Percentiles rank a stretch among this genome's conserved stretches.
Conservation (phyloP, 2,888 invertebrate genomes). For the Peribatodes rhomboidaria region DNA sequence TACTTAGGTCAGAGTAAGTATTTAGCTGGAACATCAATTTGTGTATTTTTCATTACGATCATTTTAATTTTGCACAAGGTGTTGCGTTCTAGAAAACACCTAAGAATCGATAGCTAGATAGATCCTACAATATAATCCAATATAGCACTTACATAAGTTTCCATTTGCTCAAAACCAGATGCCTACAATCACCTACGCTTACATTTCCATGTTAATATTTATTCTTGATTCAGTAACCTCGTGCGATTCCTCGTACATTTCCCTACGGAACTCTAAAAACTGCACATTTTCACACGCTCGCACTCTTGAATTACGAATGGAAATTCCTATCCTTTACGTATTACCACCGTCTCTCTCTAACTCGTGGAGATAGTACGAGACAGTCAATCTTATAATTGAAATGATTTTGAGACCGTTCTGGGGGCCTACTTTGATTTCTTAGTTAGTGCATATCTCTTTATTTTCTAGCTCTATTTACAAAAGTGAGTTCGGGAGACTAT, state of each 20-base stretch:
- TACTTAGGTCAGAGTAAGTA: no score
- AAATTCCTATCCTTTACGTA: slow-evolving; percentile 60
- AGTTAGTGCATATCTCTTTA: no score
- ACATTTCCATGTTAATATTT: neutral
- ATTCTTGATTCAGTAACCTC: neutral
- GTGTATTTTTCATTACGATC: no score
- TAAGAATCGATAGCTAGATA: no score
- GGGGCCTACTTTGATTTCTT: neutral
- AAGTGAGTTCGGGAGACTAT: no score
- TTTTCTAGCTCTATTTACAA: neutral
- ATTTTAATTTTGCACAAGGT: no score
- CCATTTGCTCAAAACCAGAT: neutral
- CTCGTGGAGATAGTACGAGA: slow-evolving; percentile 54
- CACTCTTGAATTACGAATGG: slow-evolving; percentile 69
- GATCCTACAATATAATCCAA: no score
- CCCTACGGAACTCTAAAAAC: slow-evolving; percentile 58
- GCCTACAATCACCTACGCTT: neutral
- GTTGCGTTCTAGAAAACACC: no score
- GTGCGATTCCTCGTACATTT: neutral
- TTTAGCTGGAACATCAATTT: no score
- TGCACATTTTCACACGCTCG: slow-evolving; percentile 82
- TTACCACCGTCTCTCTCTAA: slow-evolving; percentile 55
- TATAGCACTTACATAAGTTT: no score
- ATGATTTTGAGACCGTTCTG: slow-evolving; percentile 58
- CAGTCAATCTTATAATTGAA: slow-evolving; percentile 58